Evolutionary conservation across 2,888 invertebrate genomes (phyloP), one percentile per base, ranked within the genome.

Genomic region (Epirrhoe tristata): DNA sequence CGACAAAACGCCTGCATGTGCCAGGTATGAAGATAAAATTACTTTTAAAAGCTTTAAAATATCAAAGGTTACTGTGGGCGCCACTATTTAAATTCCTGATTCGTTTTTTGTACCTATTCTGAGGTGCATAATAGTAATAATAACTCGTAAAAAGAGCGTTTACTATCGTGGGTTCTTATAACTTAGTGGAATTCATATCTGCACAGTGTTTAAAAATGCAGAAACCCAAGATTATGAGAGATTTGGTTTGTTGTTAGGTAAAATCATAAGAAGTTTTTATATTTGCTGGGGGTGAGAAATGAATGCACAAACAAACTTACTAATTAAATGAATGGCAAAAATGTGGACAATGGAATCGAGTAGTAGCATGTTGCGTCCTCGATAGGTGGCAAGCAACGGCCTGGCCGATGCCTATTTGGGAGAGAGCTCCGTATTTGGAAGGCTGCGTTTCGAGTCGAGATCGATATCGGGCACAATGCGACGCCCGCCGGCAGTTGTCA

Each of bases 351-450:
- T 91, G 87, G 85, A 87, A 88, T 80, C 82, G 78, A 83, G 74
- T 77, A 77, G 78, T 77, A 77, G 74, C 76, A 74, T 74, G 80
- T 80, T 79, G 84, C 84, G 90, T 84, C 88, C 90, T 88, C 90
- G 85, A 89, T 88, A 88, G 86, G 62, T 79, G 77, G 76, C 78
- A 68, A 73, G 66, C 80, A 80, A 78, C 81, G 78, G 79, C 78
- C 73, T 75, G 81, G 77, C 79, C 84, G 82, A 81, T 89, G 85
- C 93, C 93, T 91, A 93, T 93, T 93, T 93, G 81, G 92, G 91
- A 87, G 80, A 81, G 74, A 80, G 72, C 92, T 65, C 67, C 93
- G 87, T 92, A 93, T 93, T 93, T 88, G 93, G 93, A 91, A 93
- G 85, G 87, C 93, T 93, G 92, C 82, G 83, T 80, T 85, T 86